Evolutionary conservation across 1,140 invertebrate species (phyloP), one percentile per base, ranked within the genome.

Genomic region (Oryctes rhinoceros): DNA sequence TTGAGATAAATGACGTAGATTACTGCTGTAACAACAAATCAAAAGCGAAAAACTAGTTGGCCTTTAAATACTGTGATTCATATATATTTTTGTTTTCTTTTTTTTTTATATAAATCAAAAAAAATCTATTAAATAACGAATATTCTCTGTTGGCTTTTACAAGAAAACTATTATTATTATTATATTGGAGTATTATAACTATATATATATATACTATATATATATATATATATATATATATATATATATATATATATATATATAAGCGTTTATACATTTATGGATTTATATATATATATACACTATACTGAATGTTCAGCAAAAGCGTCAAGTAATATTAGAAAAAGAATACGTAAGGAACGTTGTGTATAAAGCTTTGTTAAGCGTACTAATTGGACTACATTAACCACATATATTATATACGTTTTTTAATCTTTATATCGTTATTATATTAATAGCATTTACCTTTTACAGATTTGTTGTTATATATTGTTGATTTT

Each of bases 11-110:
- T 67, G 6, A 11, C 3, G 6, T 67, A 11, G 13, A 10, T 18
- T 67, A 35, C 24, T 24, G 20, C 4, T 24, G 5, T 11, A 67
- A 67, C 9, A 35, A 24, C 24, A 18, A 67, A 10, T 11, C 13
- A 67, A 67, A 20, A 4, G n/a, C n/a, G 7, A 15, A 24, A 67
- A 18, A 18, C 65, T 67, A 53, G 65, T 30, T 35, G 65, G 65
- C 65, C 65, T 67, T 67, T 35, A 67, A 67, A 67, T 67, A 67
- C 65, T 67, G 65, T 67, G 65, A 67, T 67, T 67, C 49, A 53
- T 18, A 20, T 67, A 11, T 30, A 24, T 67, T 67, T 20, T 24
- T 18, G 65, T 20, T 67, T 20, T 67, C 3, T 65, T 5, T 24
- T n/a, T 67, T 24, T 20, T 18, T 24, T 24, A 24, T 18, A 67